Base-by-base conservation (phyloP, 2,113 vertebrate genomes). In the Romanogobio albipinnatus region DNA sequence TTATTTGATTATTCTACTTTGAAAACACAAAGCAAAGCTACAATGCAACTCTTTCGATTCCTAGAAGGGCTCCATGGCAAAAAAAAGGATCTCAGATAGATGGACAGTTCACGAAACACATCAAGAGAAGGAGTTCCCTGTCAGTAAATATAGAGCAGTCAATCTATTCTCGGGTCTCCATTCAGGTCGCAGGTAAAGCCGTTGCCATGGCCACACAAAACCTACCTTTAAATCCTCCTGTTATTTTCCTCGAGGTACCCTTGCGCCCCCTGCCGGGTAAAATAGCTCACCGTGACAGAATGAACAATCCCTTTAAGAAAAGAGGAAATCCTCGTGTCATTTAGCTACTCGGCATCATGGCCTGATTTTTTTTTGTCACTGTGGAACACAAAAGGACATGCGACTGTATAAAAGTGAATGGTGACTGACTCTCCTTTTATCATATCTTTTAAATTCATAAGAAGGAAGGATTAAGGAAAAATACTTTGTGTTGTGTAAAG, bases 161-260 rank as follows among this genome's bases (percentile, higher is more conserved):
- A 26, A 87, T 86, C 85, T 90, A 88, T 88, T 90, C 79, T 91
- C 89, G 86, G 83, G 83, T 83, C 90, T 90, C 84, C 87, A 91
- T 87, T 90, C 90, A 76, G 91, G 90, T 89, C 88, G 91, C 86
- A 88, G 89, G 88, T 92, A 93, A 94, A 93, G 89, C 91, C 86
- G 92, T 95, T 94, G 84, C 90, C 90, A 94, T 94, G 87, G 92
- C 59, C 90, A 94, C 92, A 82, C 56, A 13, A 56, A 90, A 89
- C 89, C 89, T 81, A 78, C 87, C 86, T 91, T 90, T 91, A 94
- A 93, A 91, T 93, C 89, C 81, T 87, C 68, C 14, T 89, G 87
- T 81, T 24, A 36, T 36, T 76, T 77, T 70, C 80, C 51, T 10
- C 49, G 33, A 68, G 53, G 68, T 45, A 22, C 66, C 45, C 3